Percentiles rank a stretch among this genome's conserved stretches.
Conservation (phyloP, 2,888 invertebrate genomes). For the Athetis lepigone region DNA sequence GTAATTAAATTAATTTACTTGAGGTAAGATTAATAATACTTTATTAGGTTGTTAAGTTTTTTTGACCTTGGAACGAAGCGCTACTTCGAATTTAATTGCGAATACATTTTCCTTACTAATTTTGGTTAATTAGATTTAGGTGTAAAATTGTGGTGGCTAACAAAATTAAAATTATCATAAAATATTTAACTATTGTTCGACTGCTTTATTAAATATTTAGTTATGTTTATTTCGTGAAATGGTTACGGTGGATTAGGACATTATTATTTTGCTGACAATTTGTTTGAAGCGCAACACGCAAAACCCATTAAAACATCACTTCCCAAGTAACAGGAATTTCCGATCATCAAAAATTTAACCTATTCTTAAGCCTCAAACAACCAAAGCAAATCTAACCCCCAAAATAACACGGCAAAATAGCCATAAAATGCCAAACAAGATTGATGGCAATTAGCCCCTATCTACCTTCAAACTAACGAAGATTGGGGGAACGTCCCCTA, state of each 20-base stretch:
- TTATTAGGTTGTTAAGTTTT: not conserved
- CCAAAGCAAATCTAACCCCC: conserved; percentile 3
- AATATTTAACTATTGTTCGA: too few relatives aligned
- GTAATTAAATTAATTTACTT: conserved; percentile 34
- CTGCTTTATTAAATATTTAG: too few relatives aligned
- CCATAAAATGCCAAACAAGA: conserved; percentile 60
- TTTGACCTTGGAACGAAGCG: not conserved
- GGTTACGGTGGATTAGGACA: too few relatives aligned
- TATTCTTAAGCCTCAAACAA: not conserved
- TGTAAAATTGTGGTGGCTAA: too few relatives aligned
- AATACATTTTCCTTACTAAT: too few relatives aligned
- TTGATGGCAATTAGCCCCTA: conserved; percentile 54
- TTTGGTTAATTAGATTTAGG: too few relatives aligned
- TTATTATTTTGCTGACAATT: too few relatives aligned
- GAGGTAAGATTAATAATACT: conserved; percentile 16
- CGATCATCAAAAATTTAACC: too few relatives aligned
- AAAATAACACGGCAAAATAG: conserved; percentile 44
- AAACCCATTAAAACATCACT: not conserved
- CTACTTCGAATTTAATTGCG: too few relatives aligned
- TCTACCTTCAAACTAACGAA: conserved; percentile 62
- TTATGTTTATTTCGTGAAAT: too few relatives aligned
- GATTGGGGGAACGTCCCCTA: conserved; percentile 78
- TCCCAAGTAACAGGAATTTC: too few relatives aligned
- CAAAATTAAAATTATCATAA: too few relatives aligned
- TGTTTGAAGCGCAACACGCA: not conserved